Percentiles rank a stretch among this genome's conserved stretches.
Conservation (phyloP, 2,797 vertebrate genomes). For the Propithecus perrieri region DNA sequence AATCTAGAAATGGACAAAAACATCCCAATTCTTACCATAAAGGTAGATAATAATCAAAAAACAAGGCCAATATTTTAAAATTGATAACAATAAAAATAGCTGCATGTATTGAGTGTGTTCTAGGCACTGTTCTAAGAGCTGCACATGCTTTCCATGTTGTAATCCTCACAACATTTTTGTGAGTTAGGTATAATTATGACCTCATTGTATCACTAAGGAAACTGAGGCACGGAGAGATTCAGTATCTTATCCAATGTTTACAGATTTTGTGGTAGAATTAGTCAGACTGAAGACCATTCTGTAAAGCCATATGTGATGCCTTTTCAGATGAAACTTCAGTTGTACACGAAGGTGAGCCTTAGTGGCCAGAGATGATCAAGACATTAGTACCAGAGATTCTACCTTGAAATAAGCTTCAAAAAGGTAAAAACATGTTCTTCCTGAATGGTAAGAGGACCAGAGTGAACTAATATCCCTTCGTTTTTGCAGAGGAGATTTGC, state of each 20-base stretch:
- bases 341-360: not conserved
- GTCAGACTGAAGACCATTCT: not conserved
- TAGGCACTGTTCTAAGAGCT: not conserved
- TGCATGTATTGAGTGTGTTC: not conserved
- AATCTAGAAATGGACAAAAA: not conserved
- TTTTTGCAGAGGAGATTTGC: not conserved
- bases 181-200: not conserved
- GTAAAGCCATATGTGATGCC: not conserved
- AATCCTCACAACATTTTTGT: not conserved
- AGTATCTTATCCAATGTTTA: not conserved
- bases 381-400: not conserved
- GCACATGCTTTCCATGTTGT: not conserved
- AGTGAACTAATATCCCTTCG: not conserved
- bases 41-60: not conserved
- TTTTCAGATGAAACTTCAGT: not conserved
- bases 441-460: not conserved
- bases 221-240: not conserved
- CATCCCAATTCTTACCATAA: not conserved
- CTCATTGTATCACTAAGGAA: not conserved
- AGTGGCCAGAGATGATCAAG: not conserved
- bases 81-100: not conserved
- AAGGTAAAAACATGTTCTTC: not conserved
- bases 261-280: not conserved
- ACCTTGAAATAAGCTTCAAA: not conserved
- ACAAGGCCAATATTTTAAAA: not conserved